Conservation (phyloP, 2,888 invertebrate genomes). For the Hyposoter didymator region DNA sequence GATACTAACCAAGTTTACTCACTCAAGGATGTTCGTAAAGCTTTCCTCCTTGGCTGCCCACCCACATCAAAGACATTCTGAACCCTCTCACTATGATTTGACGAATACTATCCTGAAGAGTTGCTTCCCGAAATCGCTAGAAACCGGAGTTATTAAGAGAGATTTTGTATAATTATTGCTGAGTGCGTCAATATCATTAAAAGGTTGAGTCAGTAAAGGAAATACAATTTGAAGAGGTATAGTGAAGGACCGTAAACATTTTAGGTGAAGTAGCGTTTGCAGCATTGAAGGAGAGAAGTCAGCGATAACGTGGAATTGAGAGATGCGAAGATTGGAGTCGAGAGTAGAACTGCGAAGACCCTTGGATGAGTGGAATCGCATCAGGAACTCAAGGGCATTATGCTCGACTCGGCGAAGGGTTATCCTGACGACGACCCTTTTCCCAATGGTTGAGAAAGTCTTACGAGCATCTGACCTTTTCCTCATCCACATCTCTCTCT, state of each 20-base stretch:
- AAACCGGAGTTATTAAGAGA: slow-evolving; percentile 15
- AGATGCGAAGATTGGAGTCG: slow-evolving; percentile 32
- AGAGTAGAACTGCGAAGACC: slow-evolving; percentile 36
- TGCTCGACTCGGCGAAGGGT: slow-evolving; percentile 41
- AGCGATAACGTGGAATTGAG: slow-evolving; percentile 39
- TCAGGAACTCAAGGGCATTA: slow-evolving; percentile 44
- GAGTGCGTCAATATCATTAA: slow-evolving; percentile 52
- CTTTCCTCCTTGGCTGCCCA: background rate
- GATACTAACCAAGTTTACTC: background rate
- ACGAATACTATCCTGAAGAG: background rate
- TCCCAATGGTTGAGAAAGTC: slow-evolving; percentile 21
- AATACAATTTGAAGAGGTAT: slow-evolving; percentile 29
- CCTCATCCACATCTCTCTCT: slow-evolving; percentile 2
- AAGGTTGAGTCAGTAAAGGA: slow-evolving; percentile 17
- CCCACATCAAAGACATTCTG: slow-evolving; percentile 12
- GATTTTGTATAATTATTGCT: slow-evolving; percentile 46
- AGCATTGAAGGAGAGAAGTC: slow-evolving; percentile 34
- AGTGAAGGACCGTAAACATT: slow-evolving; percentile 54
- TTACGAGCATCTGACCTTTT: slow-evolving; percentile 30
- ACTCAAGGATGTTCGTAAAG: background rate
- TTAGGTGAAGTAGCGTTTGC: slow-evolving; percentile 46
- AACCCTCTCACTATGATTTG: background rate
- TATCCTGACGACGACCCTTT: slow-evolving; percentile 28
- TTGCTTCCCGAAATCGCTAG: background rate
- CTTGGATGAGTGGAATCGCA: slow-evolving; percentile 50